Percentiles rank a stretch among this genome's conserved stretches.
These are phyloP conservation scores for Chaetogeoica ovagalla DNA, from an alignment of 2,888 invertebrate genomes.

Conservation along the genomic window DNA sequence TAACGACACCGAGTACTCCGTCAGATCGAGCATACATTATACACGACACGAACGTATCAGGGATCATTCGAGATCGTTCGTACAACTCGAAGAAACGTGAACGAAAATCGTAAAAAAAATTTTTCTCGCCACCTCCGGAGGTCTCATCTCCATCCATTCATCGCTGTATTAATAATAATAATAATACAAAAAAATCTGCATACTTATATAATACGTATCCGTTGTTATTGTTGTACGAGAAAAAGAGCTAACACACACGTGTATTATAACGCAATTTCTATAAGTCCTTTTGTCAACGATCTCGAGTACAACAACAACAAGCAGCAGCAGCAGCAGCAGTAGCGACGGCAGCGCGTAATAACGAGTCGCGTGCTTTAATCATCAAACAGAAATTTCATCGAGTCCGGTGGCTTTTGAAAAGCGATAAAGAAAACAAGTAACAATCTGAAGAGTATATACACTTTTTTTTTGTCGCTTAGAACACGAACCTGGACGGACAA, in stretches of 20 bases:
- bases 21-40: neutral
- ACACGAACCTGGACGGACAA: too few species aligned
- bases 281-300: constrained; percentile 26
- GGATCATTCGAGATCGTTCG: neutral
- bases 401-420: too few species aligned
- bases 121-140: neutral
- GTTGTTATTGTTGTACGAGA: too few species aligned
- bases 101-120: constrained; percentile 32
- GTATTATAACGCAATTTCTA: constrained; percentile 19
- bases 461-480: too few species aligned
- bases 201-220: neutral
- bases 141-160: neutral
- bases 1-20: neutral
- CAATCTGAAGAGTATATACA: too few species aligned
- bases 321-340: neutral
- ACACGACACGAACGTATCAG: neutral
- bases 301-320: neutral
- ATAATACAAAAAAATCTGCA: neutral
- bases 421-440: too few species aligned
- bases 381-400: too few species aligned
- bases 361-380: too few species aligned
- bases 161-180: too few species aligned
- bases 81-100: neutral
- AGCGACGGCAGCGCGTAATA: neutral
- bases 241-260: neutral